Evolutionary conservation across 2,113 vertebrate genomes (phyloP), one percentile per base, ranked within the genome.

Genomic region (Machaerirhynchus nigripectus): DNA sequence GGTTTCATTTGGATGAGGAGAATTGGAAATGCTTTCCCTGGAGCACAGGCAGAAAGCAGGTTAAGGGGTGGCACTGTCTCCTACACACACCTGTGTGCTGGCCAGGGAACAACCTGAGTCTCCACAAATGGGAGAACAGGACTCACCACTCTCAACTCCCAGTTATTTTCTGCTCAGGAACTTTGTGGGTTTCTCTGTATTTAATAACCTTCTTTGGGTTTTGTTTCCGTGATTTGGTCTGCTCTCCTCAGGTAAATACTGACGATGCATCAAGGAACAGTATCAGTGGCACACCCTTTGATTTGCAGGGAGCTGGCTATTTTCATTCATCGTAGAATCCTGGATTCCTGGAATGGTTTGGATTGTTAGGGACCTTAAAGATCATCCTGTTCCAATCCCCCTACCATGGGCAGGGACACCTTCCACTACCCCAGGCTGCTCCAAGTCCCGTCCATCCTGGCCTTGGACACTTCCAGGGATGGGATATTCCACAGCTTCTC

Each of bases 391-490:
- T 42, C 17, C 35, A 42, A 52, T 22, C 16, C 28, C 27, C 13
- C n/a, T 46, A 9, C 28, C 28, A 15, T 15, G 9, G 33, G 19
- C 53, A 89, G 33, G 33, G 16, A 26, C 28, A 39, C 0, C 19
- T 82, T 7, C n/a, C 28, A 60, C 46, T 10, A 13, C 0, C 1
- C 30, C 70, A 47, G 7, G 11, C 2, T 1, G 1, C 26, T 83
- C 47, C 63, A 82, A 82, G 39, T 9, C 9, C 7, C 0, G 0
- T 60, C 39, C 61, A 27, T 0, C 16, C 28, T 68, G 46, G 39
- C 9, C 46, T 68, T 55, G 61, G 30, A 40, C 10, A 49, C 0
- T 83, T 27, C n/a, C 39, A 76, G 74, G 56, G 30, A 63, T 63
- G n/a, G n/a, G n/a, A n/a, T n/a, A n/a, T n/a, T n/a, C 61, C 61